These are phyloP conservation scores for Thymelicus acteon DNA, from an alignment of 2,888 invertebrate species.

Conservation along the genomic window DNA sequence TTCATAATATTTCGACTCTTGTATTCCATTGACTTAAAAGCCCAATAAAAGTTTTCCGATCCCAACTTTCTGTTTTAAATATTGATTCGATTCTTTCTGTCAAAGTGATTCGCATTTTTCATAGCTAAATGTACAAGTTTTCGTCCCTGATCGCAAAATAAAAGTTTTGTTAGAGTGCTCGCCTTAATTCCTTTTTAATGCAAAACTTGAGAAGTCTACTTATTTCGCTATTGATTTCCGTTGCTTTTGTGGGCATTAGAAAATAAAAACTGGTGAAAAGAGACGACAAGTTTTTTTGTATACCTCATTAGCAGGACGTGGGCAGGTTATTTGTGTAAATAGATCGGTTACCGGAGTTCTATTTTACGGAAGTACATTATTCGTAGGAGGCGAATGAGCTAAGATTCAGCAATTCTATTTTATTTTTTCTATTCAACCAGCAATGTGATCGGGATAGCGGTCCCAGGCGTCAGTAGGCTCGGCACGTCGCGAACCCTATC, in stretches of 20 bases:
- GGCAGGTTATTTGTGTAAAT: constrained; percentile 18
- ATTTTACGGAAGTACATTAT: constrained; percentile 32
- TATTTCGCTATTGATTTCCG: constrained; percentile 47
- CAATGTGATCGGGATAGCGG: constrained; percentile 46
- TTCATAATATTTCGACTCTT: constrained; percentile 3
- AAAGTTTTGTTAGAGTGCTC: constrained; percentile 70
- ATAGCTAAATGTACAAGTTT: constrained; percentile 80
- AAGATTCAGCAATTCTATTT: constrained; percentile 54
- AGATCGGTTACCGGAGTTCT: constrained; percentile 17
- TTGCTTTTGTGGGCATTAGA: constrained; percentile 19
- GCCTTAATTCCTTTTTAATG: constrained; percentile 68
- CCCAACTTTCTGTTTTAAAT: constrained; percentile 68
- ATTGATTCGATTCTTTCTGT: constrained; percentile 77
- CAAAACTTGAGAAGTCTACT: constrained; percentile 67
- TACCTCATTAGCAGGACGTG: constrained; percentile 19
- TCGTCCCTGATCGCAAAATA: constrained; percentile 72
- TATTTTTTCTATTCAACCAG: constrained; percentile 51
- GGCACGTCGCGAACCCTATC: constrained; percentile 74
- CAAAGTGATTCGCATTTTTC: constrained; percentile 75
- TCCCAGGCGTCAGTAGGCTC: constrained; percentile 61
- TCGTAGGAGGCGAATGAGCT: constrained; percentile 38
- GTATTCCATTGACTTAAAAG: constrained; percentile 32
- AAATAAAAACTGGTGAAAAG: constrained; percentile 15
- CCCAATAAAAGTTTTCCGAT: constrained; percentile 50
- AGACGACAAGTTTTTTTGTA: constrained; percentile 9